A percentile compares a stretch with the other conserved stretches of the same genome.
These are phyloP conservation scores for Theocolax elegans DNA, from an alignment of 1,140 invertebrate species.

Conservation along the genomic window DNA sequence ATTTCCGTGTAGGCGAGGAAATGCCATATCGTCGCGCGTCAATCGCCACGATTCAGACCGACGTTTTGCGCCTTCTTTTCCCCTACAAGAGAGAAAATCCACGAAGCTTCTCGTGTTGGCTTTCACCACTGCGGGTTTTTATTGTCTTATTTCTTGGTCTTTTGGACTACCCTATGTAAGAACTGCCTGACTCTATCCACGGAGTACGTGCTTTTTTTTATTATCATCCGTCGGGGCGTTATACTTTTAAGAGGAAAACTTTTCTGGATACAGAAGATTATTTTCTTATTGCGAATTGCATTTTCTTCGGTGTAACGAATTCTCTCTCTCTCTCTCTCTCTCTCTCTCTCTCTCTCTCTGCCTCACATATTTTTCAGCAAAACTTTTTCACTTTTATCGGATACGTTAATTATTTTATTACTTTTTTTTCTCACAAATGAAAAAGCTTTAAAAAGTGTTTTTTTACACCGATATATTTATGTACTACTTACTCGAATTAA, in stretches of 20 bases:
- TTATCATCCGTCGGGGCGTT: constrained; percentile 1
- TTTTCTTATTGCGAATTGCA: background rate
- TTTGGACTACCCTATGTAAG: constrained; percentile 7
- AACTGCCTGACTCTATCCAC: constrained; percentile 10
- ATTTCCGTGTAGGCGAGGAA: constrained; percentile 27
- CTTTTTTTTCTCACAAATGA: no score
- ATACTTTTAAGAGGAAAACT: constrained; percentile 16
- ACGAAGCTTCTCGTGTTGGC: background rate
- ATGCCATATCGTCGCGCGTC: constrained; percentile 20
- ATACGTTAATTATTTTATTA: no score
- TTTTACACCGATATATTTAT: no score
- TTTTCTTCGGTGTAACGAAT: background rate
- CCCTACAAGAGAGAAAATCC: no score
- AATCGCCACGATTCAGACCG: constrained; percentile 1
- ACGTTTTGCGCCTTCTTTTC: background rate
- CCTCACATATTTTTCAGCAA: background rate
- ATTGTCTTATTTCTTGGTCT: constrained; percentile 12
- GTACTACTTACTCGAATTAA: no score
- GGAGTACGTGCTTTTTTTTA: constrained; percentile 6
- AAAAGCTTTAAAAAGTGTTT: no score
- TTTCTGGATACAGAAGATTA: background rate
- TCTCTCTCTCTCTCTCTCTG: background rate
- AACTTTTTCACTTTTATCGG: no score
- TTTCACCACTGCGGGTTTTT: background rate
- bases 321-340: background rate